Conservation (phyloP, 2,797 vertebrate genomes). For the Rhinophrynus dorsalis region DNA sequence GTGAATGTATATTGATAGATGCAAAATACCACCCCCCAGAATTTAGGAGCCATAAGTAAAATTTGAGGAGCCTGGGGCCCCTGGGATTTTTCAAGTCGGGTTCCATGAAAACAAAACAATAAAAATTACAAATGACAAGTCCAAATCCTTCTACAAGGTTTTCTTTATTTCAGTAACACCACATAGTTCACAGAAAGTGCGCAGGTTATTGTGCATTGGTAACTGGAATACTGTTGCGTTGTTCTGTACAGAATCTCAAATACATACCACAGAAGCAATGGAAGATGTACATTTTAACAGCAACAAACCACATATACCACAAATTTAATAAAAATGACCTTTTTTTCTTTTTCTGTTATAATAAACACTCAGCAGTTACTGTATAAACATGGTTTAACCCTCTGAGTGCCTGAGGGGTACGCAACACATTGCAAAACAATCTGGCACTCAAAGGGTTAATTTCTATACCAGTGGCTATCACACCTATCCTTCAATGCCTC, state of each 20-base stretch:
- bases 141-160: slow-evolving; percentile 44
- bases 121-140: no score
- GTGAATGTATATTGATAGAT: no score
- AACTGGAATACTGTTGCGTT: slow-evolving; percentile 51
- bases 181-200: slow-evolving; percentile 80
- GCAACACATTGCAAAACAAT: no score
- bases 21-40: no score
- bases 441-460: slow-evolving; percentile 1
- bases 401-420: no score
- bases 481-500: no score
- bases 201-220: slow-evolving; percentile 70
- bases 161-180: slow-evolving; percentile 87
- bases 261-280: slow-evolving; percentile 60
- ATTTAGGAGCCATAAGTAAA: no score
- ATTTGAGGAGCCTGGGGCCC: no score
- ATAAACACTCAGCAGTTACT: slow-evolving; percentile 5
- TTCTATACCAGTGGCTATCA: no score
- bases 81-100: no score
- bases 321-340: slow-evolving; percentile 43
- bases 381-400: no score
- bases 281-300: slow-evolving; percentile 52
- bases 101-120: no score
- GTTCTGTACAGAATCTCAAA: slow-evolving; percentile 57
- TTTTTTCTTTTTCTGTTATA: slow-evolving; percentile 35
- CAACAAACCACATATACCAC: slow-evolving; percentile 57